Percentiles rank a stretch among this genome's conserved stretches.
These are phyloP conservation scores for Leptinotarsa rubiginosa DNA, from an alignment of 2,888 invertebrate species.

Conservation along the genomic window DNA sequence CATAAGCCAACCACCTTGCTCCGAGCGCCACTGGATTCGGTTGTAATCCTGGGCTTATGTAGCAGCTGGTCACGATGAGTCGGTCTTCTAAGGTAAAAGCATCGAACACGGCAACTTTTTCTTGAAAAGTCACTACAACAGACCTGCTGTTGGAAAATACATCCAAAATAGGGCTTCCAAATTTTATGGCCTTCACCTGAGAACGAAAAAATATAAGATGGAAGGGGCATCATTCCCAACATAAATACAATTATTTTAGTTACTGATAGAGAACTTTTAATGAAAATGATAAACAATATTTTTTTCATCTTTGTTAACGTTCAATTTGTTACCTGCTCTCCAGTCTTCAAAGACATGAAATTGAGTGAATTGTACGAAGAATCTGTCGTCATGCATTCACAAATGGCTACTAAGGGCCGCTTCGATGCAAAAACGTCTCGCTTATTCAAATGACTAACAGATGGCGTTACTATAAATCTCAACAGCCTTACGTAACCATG, in stretches of 20 bases:
- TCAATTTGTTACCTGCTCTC: conserved; percentile 74
- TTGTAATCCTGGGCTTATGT: conserved; percentile 84
- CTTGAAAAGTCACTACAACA: conserved; percentile 88
- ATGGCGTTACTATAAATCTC: conserved; percentile 86
- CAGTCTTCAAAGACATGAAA: conserved; percentile 86
- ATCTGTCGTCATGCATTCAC: conserved; percentile 85
- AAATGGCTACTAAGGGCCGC: conserved; percentile 90
- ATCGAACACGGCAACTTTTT: conserved; percentile 92
- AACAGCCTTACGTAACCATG: conserved; percentile 89
- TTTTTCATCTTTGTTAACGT: neutral
- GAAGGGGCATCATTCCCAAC: neutral
- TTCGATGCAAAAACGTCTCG: conserved; percentile 81
- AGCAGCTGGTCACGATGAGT: conserved; percentile 89
- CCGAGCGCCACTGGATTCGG: conserved; percentile 90
- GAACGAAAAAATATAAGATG: conserved; percentile 32
- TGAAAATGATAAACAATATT: too few relatives aligned
- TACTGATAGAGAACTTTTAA: too few relatives aligned
- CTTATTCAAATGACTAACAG: conserved; percentile 65
- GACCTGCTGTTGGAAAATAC: conserved; percentile 90
- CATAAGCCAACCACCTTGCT: conserved; percentile 85
- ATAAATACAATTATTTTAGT: too few relatives aligned
- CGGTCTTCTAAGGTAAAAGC: conserved; percentile 88
- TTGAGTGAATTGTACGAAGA: conserved; percentile 84
- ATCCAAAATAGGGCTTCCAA: conserved; percentile 89
- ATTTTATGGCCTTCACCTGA: conserved; percentile 89